Percentiles rank a stretch among this genome's conserved stretches.
Evolutionary conservation across 2,888 invertebrate species (phyloP).

Genomic region (Tetramorium bicarinatum): DNA sequence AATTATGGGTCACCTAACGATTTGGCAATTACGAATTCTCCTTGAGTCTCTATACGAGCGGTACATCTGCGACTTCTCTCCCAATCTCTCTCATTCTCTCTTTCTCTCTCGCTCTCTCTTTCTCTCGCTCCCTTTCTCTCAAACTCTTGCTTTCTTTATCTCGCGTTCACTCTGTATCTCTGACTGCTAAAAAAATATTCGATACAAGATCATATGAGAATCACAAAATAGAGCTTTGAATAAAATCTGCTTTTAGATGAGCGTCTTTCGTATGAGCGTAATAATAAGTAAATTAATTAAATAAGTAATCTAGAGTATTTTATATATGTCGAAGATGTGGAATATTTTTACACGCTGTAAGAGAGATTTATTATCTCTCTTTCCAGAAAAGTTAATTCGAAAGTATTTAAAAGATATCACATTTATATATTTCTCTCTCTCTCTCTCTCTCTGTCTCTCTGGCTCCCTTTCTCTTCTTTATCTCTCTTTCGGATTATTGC

Average conservation of each 20-base stretch:
- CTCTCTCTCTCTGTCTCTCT: not conserved
- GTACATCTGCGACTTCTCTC: slow-evolving; percentile 75
- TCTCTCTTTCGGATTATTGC: slow-evolving; percentile 8
- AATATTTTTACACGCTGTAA: slow-evolving; percentile 24
- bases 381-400: slow-evolving; percentile 26
- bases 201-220: slow-evolving; percentile 72
- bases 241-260: slow-evolving; percentile 55
- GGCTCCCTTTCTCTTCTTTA: not conserved
- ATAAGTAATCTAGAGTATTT: slow-evolving; percentile 32
- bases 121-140: slow-evolving; percentile 41
- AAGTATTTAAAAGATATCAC: slow-evolving; percentile 34
- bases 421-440: slow-evolving; percentile 21
- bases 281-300: slow-evolving; percentile 28
- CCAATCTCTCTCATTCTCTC: slow-evolving; percentile 46
- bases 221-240: slow-evolving; percentile 60
- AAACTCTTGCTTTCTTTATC: slow-evolving; percentile 46
- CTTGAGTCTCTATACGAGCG: slow-evolving; percentile 80
- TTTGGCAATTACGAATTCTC: slow-evolving; percentile 31
- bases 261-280: slow-evolving; percentile 21
- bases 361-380: slow-evolving; percentile 19
- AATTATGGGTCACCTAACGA: not conserved
- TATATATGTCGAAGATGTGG: not conserved
- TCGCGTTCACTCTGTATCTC: slow-evolving; percentile 56
- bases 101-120: slow-evolving; percentile 56
- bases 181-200: slow-evolving; percentile 71